These are phyloP conservation scores for Nylanderia fulva DNA, from an alignment of 1,140 invertebrate species.

Conservation along the genomic window DNA sequence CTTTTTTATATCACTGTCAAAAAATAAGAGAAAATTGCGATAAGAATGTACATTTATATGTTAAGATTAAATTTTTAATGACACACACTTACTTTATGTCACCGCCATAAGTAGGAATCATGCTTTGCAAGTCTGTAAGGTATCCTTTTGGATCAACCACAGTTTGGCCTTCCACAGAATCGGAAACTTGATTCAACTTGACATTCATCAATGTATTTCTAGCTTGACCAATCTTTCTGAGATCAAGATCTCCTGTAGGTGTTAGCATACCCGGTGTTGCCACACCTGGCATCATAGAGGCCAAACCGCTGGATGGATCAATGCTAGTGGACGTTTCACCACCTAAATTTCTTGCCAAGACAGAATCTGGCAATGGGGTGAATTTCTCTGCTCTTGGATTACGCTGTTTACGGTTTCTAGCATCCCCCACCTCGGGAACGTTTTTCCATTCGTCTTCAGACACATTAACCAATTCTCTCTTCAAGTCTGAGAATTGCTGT, in stretches of 20 bases:
- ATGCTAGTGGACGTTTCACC: constrained; percentile 93
- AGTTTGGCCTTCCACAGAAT: constrained; percentile 99
- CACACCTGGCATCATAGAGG: constrained; percentile 94
- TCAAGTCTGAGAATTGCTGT: constrained; percentile 99
- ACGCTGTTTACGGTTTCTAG: constrained; percentile 98
- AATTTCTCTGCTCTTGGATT: constrained; percentile 98
- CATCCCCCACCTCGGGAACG: constrained; percentile 99
- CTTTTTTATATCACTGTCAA: constrained; percentile 97
- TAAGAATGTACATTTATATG: not conserved
- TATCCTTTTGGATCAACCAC: constrained; percentile 99
- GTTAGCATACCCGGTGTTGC: constrained; percentile 92
- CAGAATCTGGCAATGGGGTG: constrained; percentile 98
- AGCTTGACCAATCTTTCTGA: constrained; percentile 99
- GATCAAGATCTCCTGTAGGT: constrained; percentile 96
- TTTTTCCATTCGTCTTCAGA: constrained; percentile 98
- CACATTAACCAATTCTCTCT: constrained; percentile 95
- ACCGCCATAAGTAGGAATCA: constrained; percentile 99
- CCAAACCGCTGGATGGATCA: constrained; percentile 94
- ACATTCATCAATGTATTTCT: constrained; percentile 99
- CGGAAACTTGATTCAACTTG: constrained; percentile 98
- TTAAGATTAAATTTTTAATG: constrained; percentile 10
- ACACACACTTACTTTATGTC: constrained; percentile 93
- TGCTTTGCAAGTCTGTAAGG: constrained; percentile 98
- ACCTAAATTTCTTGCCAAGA: constrained; percentile 95
- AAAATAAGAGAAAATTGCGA: constrained; percentile 55